Base-by-base conservation (phyloP, 2,113 vertebrate genomes). In the Psilopsiagon aurifrons region DNA sequence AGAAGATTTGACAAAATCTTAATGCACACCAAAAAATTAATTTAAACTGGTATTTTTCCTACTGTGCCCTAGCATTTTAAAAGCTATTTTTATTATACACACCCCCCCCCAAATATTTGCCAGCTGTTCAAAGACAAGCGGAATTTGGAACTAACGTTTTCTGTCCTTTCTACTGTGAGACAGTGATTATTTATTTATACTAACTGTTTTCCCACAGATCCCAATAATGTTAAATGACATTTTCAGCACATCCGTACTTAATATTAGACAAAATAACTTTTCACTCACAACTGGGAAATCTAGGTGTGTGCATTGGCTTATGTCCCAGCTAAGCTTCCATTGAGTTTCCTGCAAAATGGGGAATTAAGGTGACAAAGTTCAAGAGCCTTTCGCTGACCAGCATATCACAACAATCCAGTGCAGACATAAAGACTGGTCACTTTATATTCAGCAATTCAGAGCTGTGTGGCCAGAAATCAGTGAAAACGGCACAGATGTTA, bases 171-270 rank as follows among this genome's bases (percentile, higher is more conserved):
- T 28, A 44, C 51, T 23, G 25, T 3, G 9, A 93, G 64, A 81
- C 31, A 8, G 57, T n/a, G 66, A 94, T 92, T 86, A 92, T 86
- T 95, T 96, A 95, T 94, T 96, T 90, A 93, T 85, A 76, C 57
- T 60, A 39, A 70, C 73, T 75, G 69, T 82, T 87, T 92, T 91
- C 66, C 57, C 81, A 87, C 81, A 69, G 51, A 75, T 88, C 55
- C 77, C 74, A 92, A 55, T 83, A 91, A 92, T 47, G 39, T 52
- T 89, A 79, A 92, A 91, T 90, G 93, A 95, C 93, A 90, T 88
- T 96, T 95, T 95, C 75, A 88, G 87, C 90, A 95, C 91, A 95
- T 87, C 75, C 92, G 87, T 83, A 96, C 68, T 83, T 73, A 74
- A 74, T 3, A 29, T 47, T 62, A 90, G 78, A 69, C 41, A 86